Evolutionary conservation across 2,888 invertebrate genomes (phyloP).

Genomic region (Conomelus anceps): DNA sequence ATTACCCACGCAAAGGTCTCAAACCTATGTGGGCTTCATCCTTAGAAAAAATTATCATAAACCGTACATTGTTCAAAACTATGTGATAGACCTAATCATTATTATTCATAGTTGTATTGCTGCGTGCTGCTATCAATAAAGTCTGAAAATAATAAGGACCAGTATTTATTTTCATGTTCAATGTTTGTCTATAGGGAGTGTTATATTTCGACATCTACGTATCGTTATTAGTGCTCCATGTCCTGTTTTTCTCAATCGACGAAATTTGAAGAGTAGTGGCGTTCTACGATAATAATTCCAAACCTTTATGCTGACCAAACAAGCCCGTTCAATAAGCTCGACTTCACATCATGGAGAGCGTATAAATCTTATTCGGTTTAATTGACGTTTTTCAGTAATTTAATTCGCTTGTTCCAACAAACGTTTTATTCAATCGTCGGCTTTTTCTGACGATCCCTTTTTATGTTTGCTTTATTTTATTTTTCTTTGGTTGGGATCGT

Average conservation of each 20-base stretch:
- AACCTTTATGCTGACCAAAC: background rate
- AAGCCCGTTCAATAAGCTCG: background rate
- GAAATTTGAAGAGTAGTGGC: background rate
- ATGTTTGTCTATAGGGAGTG: background rate
- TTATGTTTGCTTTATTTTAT: background rate
- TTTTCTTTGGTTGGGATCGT: background rate
- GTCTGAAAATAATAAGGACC: background rate
- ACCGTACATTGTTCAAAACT: too few species aligned
- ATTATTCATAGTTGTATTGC: background rate
- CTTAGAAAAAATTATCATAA: too few species aligned
- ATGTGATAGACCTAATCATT: background rate
- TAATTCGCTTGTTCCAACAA: background rate
- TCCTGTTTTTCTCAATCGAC: background rate
- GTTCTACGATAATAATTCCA: background rate
- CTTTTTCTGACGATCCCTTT: background rate
- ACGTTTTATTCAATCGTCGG: background rate
- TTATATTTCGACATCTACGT: background rate
- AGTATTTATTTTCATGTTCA: background rate
- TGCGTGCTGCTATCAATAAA: background rate
- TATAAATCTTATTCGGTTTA: background rate
- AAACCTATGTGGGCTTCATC: too few species aligned
- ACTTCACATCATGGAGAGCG: background rate
- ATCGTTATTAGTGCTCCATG: background rate
- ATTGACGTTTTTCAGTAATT: background rate
- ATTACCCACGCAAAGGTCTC: too few species aligned